Percentiles rank a stretch among this genome's conserved stretches.
Evolutionary conservation across 2,888 invertebrate genomes (phyloP).

Genomic region (Beris chalybata): DNA sequence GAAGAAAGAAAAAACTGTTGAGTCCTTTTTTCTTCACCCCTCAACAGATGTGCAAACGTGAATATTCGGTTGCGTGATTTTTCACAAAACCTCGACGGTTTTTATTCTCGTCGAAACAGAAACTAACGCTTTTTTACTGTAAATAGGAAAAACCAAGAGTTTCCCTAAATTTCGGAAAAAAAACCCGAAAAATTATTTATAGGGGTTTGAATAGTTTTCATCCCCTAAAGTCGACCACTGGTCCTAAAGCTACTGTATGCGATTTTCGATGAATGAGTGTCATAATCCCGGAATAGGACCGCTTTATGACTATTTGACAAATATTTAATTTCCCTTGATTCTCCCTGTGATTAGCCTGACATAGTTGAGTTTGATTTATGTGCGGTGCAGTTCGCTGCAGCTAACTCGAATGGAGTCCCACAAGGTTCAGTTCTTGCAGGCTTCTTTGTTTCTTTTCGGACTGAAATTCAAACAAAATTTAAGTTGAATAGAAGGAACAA

Average conservation of each 20-base stretch:
- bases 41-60: constrained; percentile 33
- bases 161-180: constrained; percentile 35
- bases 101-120: constrained; percentile 23
- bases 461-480: too few species aligned
- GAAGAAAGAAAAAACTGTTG: constrained; percentile 10
- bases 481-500: too few species aligned
- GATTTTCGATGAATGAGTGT: constrained; percentile 23
- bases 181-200: constrained; percentile 9
- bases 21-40: constrained; percentile 9
- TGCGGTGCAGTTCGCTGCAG: background rate
- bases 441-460: too few species aligned
- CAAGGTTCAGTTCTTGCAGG: too few species aligned
- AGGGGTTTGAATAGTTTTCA: constrained; percentile 21
- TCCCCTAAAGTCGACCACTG: constrained; percentile 2
- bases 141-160: constrained; percentile 17
- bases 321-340: constrained; percentile 38
- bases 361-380: constrained; percentile 21
- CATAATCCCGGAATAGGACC: constrained; percentile 34
- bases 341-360: constrained; percentile 29
- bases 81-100: constrained; percentile 29
- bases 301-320: constrained; percentile 40
- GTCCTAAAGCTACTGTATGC: background rate
- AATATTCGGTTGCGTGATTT: constrained; percentile 38
- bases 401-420: background rate
- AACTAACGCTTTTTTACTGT: constrained; percentile 32